Evolutionary conservation across 2,797 vertebrate species (phyloP).

Genomic region (Salmo trutta): DNA sequence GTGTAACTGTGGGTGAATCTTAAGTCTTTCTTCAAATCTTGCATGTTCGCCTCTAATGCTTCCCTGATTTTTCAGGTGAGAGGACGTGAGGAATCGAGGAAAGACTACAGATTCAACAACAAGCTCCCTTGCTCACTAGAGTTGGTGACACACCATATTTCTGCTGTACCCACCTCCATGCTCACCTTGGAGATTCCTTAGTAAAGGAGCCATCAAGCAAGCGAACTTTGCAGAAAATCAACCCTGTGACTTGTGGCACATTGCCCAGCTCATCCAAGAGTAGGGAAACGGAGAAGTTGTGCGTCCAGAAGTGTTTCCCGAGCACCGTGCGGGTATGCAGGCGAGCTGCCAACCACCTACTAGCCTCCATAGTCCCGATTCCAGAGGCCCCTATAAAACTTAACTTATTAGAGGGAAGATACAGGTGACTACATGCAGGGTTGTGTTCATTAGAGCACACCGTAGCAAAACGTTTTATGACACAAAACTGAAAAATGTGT

Average conservation of each 20-base stretch:
- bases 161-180: background rate
- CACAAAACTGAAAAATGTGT: background rate
- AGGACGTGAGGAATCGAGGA: background rate
- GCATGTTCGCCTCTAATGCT: background rate
- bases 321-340: background rate
- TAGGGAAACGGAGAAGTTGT: background rate
- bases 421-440: background rate
- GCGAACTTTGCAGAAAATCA: background rate
- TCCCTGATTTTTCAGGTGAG: background rate
- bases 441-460: background rate
- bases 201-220: background rate
- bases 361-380: background rate
- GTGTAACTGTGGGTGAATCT: too few relatives aligned
- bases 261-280: background rate
- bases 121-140: background rate
- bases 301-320: background rate
- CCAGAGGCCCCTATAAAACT: background rate
- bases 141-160: background rate
- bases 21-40: background rate
- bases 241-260: background rate
- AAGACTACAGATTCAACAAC: background rate
- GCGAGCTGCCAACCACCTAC: background rate
- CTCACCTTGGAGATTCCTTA: background rate
- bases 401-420: background rate
- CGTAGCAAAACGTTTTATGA: background rate